These are phyloP conservation scores for Cydia fagiglandana DNA, from an alignment of 1,140 invertebrate species.

Conservation along the genomic window DNA sequence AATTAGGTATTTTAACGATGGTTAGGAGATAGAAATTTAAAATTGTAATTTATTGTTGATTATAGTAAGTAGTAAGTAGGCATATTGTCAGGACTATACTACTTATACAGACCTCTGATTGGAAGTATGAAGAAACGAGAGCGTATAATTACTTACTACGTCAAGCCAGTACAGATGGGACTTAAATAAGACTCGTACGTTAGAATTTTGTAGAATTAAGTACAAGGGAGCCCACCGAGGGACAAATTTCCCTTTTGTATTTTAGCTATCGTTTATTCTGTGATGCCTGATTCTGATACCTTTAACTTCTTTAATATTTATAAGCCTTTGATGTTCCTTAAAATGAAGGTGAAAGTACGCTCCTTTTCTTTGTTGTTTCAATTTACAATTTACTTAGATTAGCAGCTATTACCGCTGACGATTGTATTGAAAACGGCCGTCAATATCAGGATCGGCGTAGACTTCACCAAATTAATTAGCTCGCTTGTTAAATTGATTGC, in stretches of 20 bases:
- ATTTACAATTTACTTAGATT: neutral
- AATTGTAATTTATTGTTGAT: neutral
- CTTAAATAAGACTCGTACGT: too few species aligned
- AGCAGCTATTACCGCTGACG: neutral
- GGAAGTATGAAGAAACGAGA: neutral
- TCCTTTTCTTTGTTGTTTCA: neutral
- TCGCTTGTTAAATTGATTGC: constrained; percentile 23
- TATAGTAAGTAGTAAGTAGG: neutral
- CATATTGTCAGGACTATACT: neutral
- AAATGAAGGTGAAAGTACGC: neutral
- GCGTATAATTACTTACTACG: too few species aligned
- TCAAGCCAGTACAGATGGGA: too few species aligned
- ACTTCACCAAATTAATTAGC: constrained; percentile 24
- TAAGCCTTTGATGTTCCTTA: neutral
- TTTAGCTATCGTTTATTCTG: too few species aligned
- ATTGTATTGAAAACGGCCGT: constrained; percentile 9
- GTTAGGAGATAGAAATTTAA: too few species aligned
- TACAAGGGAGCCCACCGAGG: too few species aligned
- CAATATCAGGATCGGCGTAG: constrained; percentile 6
- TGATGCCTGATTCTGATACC: neutral
- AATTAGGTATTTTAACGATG: too few species aligned
- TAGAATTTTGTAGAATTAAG: too few species aligned
- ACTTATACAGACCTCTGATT: neutral
- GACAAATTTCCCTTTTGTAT: too few species aligned
- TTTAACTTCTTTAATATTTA: neutral